Evolutionary conservation across 2,888 invertebrate species (phyloP), one percentile per base, ranked within the genome.

Genomic region (Girardia tigrina): DNA sequence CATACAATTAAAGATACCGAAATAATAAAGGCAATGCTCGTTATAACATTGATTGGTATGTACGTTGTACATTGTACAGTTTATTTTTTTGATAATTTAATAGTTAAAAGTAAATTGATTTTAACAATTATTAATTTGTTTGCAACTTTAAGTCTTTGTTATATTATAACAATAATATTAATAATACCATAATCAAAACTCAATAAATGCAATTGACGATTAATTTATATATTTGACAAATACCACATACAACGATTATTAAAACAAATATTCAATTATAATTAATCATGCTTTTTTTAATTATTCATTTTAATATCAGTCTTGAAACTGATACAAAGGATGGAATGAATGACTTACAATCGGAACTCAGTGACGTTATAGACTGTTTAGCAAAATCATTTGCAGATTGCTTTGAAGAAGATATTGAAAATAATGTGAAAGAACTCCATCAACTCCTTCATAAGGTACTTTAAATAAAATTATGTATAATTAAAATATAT

Each of bases 371-470:
- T 82, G 89, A 89, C 75, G 92, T 94, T 0, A 87, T 99, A 26
- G 98, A 99, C 84, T 94, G 97, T 80, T 87, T 99, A 70, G 94
- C 95, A 23, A 90, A 89, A 78, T 89, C 90, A 81, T 97, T 97
- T 85, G 94, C 94, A 69, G 89, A 88, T 81, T 94, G 91, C 91
- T 81, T 75, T 72, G 77, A 77, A n/a, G 23, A 77, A 80, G 81
- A 75, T 1, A 74, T 77, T 12, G 26, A 16, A 1, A 29, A 26
- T 23, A 28, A 42, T 81, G 94, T 95, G 78, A 89, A 90, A 80
- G 94, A 97, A 84, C 86, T 98, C 77, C 94, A 94, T 16, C 90
- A 91, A 81, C 87, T 91, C 75, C 85, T 98, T 78, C 86, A 91
- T n/a, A 90, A 91, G 78, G 91, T 95, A 76, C 83, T 8, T 71